phyloP scores from a whole-genome alignment of 2,797 vertebrate species.

The Chaetodon trifasciatus region DNA sequence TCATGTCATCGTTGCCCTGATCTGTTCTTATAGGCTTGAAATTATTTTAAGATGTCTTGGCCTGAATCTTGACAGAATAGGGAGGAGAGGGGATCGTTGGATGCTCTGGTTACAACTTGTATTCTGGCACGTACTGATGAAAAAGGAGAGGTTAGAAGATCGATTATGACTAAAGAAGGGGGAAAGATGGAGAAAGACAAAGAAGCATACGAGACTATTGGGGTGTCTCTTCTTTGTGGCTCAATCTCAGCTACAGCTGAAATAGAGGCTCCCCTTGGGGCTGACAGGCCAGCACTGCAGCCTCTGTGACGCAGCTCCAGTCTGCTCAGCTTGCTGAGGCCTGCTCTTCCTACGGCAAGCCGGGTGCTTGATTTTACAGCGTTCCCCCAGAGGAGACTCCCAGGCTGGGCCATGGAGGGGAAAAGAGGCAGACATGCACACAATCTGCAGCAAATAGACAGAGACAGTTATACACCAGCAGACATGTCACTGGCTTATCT shows the following conservation, averaged over 20 bases:
- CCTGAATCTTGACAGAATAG: slow-evolving; percentile 36
- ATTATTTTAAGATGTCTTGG: slow-evolving; percentile 51
- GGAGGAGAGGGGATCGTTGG: slow-evolving; percentile 6
- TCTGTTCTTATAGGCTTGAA: slow-evolving; percentile 28
- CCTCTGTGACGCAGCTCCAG: slow-evolving; percentile 81
- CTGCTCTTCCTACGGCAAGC: slow-evolving; percentile 56
- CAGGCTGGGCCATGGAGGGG: neutral
- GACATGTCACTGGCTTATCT: slow-evolving; percentile 23
- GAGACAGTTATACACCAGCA: slow-evolving; percentile 6
- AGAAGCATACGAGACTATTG: neutral
- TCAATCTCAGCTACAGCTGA: slow-evolving; percentile 47
- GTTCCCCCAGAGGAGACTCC: slow-evolving; percentile 34
- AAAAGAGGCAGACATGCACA: slow-evolving; percentile 24
- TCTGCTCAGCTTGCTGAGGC: slow-evolving; percentile 67
- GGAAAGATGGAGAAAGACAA: slow-evolving; percentile 11
- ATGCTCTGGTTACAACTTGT: slow-evolving; percentile 30
- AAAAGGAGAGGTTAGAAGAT: neutral
- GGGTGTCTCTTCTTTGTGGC: slow-evolving; percentile 10
- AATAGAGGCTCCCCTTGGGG: slow-evolving; percentile 67
- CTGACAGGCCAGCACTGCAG: slow-evolving; percentile 62
- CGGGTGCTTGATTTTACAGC: slow-evolving; percentile 48
- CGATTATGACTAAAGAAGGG: neutral
- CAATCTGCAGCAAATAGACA: slow-evolving; percentile 19
- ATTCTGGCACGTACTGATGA: slow-evolving; percentile 1
- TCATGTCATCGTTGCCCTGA: slow-evolving; percentile 21